Conservation (phyloP, 2,888 invertebrate species). For the Xiphydria camelus region DNA sequence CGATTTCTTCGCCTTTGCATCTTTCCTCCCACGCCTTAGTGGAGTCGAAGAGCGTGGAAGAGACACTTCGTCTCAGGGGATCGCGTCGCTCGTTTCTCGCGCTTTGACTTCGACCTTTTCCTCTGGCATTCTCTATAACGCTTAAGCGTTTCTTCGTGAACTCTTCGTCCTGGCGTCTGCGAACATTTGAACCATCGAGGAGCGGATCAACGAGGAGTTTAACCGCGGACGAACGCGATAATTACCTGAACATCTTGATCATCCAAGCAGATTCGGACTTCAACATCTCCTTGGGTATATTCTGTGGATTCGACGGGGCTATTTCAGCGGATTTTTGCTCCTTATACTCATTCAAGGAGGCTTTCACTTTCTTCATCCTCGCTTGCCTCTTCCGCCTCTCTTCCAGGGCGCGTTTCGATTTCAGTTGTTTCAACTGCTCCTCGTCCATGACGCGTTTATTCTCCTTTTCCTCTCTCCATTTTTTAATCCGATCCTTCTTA, state of each 20-base stretch:
- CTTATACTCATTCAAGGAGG: conserved; percentile 30
- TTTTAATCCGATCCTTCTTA: conserved; percentile 40
- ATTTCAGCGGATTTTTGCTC: conserved; percentile 28
- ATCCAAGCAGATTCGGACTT: conserved; percentile 21
- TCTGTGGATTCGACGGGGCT: not conserved
- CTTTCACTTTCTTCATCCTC: conserved; percentile 16
- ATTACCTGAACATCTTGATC: conserved; percentile 39
- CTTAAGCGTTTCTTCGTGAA: conserved; percentile 37
- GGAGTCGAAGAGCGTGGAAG: conserved; percentile 41
- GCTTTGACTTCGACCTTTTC: not conserved
- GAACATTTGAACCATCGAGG: conserved; percentile 5
- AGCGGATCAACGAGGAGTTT: not conserved
- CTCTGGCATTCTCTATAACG: not conserved
- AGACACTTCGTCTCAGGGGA: not conserved
- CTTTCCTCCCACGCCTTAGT: conserved; percentile 49
- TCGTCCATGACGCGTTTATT: conserved; percentile 35
- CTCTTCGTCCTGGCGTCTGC: conserved; percentile 43
- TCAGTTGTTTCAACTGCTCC: conserved; percentile 28
- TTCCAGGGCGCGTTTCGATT: conserved; percentile 21
- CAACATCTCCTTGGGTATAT: conserved; percentile 2
- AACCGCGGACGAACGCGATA: too few species aligned
- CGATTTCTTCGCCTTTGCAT: conserved; percentile 23
- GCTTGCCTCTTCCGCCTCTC: conserved; percentile 34
- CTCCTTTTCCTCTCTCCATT: conserved; percentile 45
- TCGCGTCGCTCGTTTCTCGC: not conserved